Evolutionary conservation across 2,797 vertebrate species (phyloP), one percentile per base, ranked within the genome.

Genomic region (Epinephelus malabaricus): DNA sequence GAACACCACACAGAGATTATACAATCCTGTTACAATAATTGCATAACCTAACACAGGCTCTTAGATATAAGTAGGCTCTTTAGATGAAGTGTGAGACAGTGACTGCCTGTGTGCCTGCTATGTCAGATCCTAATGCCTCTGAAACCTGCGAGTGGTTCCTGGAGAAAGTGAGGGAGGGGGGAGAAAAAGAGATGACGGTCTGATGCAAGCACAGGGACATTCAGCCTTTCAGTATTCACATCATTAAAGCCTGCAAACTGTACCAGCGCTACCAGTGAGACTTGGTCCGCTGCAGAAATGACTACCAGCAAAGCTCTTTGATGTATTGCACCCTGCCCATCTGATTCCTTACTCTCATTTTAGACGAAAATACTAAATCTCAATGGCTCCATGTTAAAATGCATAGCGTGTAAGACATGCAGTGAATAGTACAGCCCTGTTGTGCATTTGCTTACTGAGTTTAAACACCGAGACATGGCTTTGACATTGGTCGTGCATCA

Each of bases 171-270:
- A 80, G 78, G 61, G 64, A 23, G 59, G 64, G 58, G n/a, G 6
- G 23, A 43, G 27, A 54, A 68, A 54, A 43, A 54, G 58, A 27
- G 63, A 73, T 61, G 69, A 88, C 19, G 15, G 69, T 86, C 76
- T 87, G 86, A 90, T 86, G 81, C 85, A 91, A 89, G 73, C 80
- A 79, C 46, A 50, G 73, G 65, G 76, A 82, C 86, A 85, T 77
- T 82, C 83, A 89, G 76, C 76, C 72, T 67, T 78, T 88, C 71
- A 77, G 86, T 85, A 76, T 89, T 89, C 83, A 87, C 50, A 83
- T 86, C 74, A 65, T 87, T 88, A 85, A 82, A 82, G 78, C 69
- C 85, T 78, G 70, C 78, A 90, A 85, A 90, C 56, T 70, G 68
- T 58, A 78, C 51, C 76, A 78, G 75, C 73, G 38, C 62, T 60